Percentiles rank a stretch among this genome's conserved stretches.
phyloP scores from a whole-genome alignment of 2,888 invertebrate genomes.

The Autographa pulchrina region DNA sequence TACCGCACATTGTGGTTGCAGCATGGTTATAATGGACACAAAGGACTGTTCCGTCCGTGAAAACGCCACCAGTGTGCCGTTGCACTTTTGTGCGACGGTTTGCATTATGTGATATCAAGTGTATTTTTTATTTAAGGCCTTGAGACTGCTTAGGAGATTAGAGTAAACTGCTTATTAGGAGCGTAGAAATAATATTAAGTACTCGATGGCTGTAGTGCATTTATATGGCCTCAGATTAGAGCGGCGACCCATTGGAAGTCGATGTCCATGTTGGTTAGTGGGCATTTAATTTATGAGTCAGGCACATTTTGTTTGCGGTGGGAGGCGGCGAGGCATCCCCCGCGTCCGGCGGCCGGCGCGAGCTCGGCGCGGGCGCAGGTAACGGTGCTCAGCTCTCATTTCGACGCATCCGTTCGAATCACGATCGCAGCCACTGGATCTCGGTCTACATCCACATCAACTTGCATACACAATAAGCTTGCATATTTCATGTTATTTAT shows the following conservation, averaged over 20 bases:
- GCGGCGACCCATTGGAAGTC: slow-evolving; percentile 52
- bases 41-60: slow-evolving; percentile 67
- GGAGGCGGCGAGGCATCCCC: slow-evolving; percentile 69
- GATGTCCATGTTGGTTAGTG: slow-evolving; percentile 67
- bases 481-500: slow-evolving; percentile 68
- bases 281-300: slow-evolving; percentile 71
- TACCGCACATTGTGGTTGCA: slow-evolving; percentile 67
- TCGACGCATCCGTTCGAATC: slow-evolving; percentile 72
- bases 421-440: slow-evolving; percentile 62
- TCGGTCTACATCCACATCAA: slow-evolving; percentile 59
- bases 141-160: slow-evolving; percentile 68
- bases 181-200: slow-evolving; percentile 66
- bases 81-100: slow-evolving; percentile 73
- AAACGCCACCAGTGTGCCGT: slow-evolving; percentile 73
- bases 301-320: slow-evolving; percentile 63
- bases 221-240: slow-evolving; percentile 71
- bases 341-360: slow-evolving; percentile 48
- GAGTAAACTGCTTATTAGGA: slow-evolving; percentile 66
- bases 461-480: slow-evolving; percentile 54
- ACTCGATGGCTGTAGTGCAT: slow-evolving; percentile 65
- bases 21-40: slow-evolving; percentile 77
- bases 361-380: slow-evolving; percentile 68
- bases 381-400: slow-evolving; percentile 85
- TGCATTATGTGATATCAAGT: slow-evolving; percentile 87
- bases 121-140: slow-evolving; percentile 80